phyloP scores from a whole-genome alignment of 2,797 vertebrate genomes.

The Fundulus diaphanus region DNA sequence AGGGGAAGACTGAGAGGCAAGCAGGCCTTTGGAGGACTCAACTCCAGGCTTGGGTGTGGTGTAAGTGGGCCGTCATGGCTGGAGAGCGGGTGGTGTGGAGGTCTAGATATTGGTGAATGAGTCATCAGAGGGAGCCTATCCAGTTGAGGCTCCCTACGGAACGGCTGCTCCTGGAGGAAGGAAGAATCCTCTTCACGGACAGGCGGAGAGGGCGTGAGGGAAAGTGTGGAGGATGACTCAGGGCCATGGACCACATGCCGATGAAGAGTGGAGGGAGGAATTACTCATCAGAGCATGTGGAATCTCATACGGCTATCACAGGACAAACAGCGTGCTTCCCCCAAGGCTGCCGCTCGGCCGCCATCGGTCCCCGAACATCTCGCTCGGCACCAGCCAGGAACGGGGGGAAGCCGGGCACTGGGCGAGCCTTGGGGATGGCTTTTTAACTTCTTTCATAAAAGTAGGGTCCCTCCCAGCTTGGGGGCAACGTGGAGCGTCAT shows the following conservation, averaged over 20 bases:
- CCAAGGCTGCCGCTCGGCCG: constrained; percentile 53
- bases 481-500: constrained; percentile 15
- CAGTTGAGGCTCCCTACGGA: constrained; percentile 64
- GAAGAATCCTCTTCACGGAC: constrained; percentile 65
- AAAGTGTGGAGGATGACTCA: constrained; percentile 87
- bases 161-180: constrained; percentile 55
- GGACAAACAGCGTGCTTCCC: constrained; percentile 82
- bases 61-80: constrained; percentile 65
- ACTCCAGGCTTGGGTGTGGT: constrained; percentile 71
- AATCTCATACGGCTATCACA: constrained; percentile 94
- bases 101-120: constrained; percentile 68
- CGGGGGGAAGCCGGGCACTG: constrained; percentile 15
- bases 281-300: constrained; percentile 92
- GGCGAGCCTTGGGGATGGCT: constrained; percentile 17
- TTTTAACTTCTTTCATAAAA: constrained; percentile 28
- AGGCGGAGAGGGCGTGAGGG: constrained; percentile 65
- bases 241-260: constrained; percentile 81
- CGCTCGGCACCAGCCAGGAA: constrained; percentile 21
- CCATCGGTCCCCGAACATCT: constrained; percentile 46
- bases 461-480: not conserved
- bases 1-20: constrained; percentile 22
- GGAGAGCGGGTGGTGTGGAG: constrained; percentile 58
- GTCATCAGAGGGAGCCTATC: constrained; percentile 70
- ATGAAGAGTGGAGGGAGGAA: constrained; percentile 86
- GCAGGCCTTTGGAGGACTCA: constrained; percentile 44